Conservation (phyloP, 2,113 vertebrate species). For the Micronisus gabar region DNA sequence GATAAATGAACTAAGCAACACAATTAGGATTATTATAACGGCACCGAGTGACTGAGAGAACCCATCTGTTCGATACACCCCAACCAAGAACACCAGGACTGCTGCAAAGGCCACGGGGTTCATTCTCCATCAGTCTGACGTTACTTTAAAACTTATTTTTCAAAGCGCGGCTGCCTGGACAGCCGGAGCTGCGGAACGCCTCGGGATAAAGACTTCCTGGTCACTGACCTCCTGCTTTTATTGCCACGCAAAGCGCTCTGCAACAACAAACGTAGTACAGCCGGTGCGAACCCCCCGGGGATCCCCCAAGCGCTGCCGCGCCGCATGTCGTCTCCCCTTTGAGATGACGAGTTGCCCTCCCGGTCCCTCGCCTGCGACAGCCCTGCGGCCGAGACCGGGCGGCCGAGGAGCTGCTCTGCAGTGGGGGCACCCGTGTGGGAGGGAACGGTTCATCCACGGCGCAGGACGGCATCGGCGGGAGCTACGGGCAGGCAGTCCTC, state of each 20-base stretch:
- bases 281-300: accelerated
- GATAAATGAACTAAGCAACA: conserved; percentile 23
- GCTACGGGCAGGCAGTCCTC: accelerated
- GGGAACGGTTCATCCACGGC: accelerated
- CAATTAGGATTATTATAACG: not conserved
- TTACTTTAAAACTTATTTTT: conserved; percentile 44
- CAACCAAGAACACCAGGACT: not conserved
- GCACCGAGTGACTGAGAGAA: conserved; percentile 3
- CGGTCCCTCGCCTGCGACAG: accelerated
- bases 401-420: not conserved
- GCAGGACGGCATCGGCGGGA: accelerated
- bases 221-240: conserved; percentile 19
- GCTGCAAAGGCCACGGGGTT: conserved; percentile 6
- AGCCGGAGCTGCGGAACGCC: not conserved
- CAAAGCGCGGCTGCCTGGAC: not conserved
- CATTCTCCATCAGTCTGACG: conserved; percentile 3
- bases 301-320: accelerated
- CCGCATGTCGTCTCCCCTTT: not conserved
- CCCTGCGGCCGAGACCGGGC: accelerated
- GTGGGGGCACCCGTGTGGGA: accelerated
- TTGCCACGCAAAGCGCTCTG: not conserved
- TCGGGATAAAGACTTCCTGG: conserved; percentile 25
- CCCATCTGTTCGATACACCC: conserved; percentile 22
- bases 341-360: accelerated
- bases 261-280: not conserved